Base-by-base conservation (phyloP, 1,140 invertebrate genomes). In the Ips nitidus region DNA sequence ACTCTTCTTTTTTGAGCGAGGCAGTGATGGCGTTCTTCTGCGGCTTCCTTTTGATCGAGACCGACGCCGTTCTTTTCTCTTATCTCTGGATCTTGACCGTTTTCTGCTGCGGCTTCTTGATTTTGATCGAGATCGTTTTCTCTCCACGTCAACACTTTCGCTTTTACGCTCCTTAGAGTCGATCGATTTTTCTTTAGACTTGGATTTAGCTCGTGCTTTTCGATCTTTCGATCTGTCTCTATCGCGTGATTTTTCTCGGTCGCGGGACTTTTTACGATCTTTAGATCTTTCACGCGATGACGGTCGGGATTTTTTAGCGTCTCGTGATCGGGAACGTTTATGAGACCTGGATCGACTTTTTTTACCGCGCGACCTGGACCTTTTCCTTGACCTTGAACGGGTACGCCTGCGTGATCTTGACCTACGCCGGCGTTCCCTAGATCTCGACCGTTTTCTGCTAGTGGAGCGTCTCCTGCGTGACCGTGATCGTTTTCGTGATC, bases 381-480 rank as follows among this genome's bases (percentile, higher is more conserved):
- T 66, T 56, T 42, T 68, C 59, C 45, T 82, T 80, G 69, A 73
- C 60, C 72, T 81, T 73, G 75, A 82, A 60, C 57, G 70, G 3
- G 72, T 70, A 7, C 71, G 68, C 39, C 50, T 71, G 62, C 39
- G 82, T 80, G 68, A 73, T 64, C 72, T 81, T 70, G 73, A 82
- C 58, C 66, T 70, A 2, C 71, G 37, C 3, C 58, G 71, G 69
- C 62, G 66, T 52, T 66, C 61, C 71, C 47, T 61, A 41, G 73
- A 75, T 52, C 70, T 61, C 43, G 73, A 75, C 43, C 75, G 60
- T 22, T 70, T 61, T 71, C 85, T 84, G 0, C 89, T 88, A 3
- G 86, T 80, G 0, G 88, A 89, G 68, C 84, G 84, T 2, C 81
- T 81, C 22, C 71, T 70, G n/a, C 72, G 64, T 8, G 70, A 70